Base-by-base conservation (phyloP, 2,888 invertebrate genomes). In the Itoplectis maculator region DNA sequence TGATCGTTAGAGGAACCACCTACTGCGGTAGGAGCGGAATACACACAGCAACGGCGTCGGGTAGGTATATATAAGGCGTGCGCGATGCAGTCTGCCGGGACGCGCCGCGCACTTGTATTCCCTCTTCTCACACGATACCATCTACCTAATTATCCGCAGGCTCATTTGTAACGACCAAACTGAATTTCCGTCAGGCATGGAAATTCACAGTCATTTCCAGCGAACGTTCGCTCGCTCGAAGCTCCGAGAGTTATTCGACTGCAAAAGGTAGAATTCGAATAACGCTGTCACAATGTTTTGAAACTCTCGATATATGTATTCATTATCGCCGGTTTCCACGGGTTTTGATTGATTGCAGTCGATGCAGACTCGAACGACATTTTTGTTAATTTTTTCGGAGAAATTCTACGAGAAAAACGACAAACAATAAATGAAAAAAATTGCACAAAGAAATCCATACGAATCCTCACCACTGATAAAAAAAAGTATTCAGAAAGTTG, bases 111-210 rank as follows among this genome's bases (percentile, higher is more conserved):
- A n/a, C n/a, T n/a, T 40, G 68, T 29, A 37, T 54, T 68, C 37
- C 49, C 87, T 87, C 86, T 90, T 91, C 91, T 90, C 90, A 91
- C 90, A 89, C 90, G 91, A 91, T 91, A 90, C 77, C 86, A 90
- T 90, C 90, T 91, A 87, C 87, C 89, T 91, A 90, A 91, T 90
- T 90, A 90, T 89, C 89, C 88, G 87, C 83, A 86, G 88, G 88
- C 90, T 91, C 90, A 89, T 91, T 90, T 90, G 90, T 91, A 90
- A 89, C 88, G 86, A 89, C 90, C 88, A 90, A 90, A 90, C 89
- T 89, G 88, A 87, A 90, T 90, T 89, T 88, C 85, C 86, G 87
- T 87, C 87, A 84, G 86, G 84, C 84, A 85, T 88, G 88, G 88
- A 90, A 90, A 90, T 90, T 89, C 88, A 29, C 86, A 88, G 35